A percentile compares a stretch with the other conserved stretches of the same genome.
Conservation (phyloP, 2,888 invertebrate genomes). For the Aelia acuminata region DNA sequence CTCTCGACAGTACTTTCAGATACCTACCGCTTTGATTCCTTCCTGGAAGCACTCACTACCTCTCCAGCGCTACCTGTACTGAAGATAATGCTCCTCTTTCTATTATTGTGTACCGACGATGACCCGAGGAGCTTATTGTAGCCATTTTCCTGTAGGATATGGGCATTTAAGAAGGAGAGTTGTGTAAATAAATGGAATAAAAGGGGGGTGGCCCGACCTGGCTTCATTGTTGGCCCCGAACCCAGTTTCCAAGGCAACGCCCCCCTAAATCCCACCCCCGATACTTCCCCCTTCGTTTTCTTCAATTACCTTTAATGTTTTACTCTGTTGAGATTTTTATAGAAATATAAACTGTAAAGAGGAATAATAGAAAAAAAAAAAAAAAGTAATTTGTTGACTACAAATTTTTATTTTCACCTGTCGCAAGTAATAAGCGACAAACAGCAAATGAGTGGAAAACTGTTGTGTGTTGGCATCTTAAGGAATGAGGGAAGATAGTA, state of each 20-base stretch:
- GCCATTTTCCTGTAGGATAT: neutral
- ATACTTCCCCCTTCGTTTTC: neutral
- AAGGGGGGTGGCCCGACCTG: neutral
- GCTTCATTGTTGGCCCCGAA: neutral
- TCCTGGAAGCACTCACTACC: neutral
- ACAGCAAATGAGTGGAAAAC: too few species aligned
- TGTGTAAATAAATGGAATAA: neutral
- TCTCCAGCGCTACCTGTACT: neutral
- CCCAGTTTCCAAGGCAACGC: conserved; percentile 37
- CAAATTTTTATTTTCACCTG: too few species aligned
- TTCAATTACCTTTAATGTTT: conserved; percentile 23
- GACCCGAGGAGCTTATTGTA: neutral
- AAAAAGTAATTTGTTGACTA: too few species aligned
- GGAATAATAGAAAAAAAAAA: too few species aligned
- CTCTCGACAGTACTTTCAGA: too few species aligned
- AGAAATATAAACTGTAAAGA: neutral
- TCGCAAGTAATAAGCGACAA: too few species aligned
- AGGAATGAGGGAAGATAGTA: too few species aligned
- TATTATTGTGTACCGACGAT: neutral
- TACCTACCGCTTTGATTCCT: neutral
- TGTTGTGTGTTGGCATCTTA: too few species aligned
- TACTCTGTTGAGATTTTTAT: neutral
- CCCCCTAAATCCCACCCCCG: neutral
- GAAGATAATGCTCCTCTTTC: neutral
- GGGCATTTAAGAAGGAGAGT: neutral